Base-by-base conservation (phyloP, 2,113 vertebrate genomes). In the Jacana jacana region DNA sequence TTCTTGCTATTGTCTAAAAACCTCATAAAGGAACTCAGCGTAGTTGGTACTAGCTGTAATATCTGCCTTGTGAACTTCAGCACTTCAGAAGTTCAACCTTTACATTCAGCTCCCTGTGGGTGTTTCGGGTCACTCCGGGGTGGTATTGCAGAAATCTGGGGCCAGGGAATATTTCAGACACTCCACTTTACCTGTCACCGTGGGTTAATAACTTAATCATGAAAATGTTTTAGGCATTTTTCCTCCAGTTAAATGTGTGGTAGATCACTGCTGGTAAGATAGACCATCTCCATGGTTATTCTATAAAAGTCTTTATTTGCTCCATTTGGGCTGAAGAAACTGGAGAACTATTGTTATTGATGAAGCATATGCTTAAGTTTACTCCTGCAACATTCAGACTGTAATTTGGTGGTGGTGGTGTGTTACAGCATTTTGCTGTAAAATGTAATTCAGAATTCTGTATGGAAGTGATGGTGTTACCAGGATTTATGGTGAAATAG, bases 331-430 rank as follows among this genome's bases (percentile, higher is more conserved):
- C 24, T 60, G 79, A 91, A 78, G 51, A 83, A 91, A 60, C 42
- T 9, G 24, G 44, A 91, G 37, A 83, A 14, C 35, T 80, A 0
- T 55, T 89, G 17, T 40, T 89, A 15, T 11, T 88, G 9, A 77
- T 90, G 24, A 57, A 17, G 11, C 33, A 37, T 61, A 10, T 54
- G 23, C 71, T 66, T 37, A 60, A 61, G 37, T 61, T 93, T 68
- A 57, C 11, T 95, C 27, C 60, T 87, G 69, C 87, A 95, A 58
- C 12, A 13, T 42, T 25, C 37, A 31, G 28, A 17, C 40, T 81
- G 28, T 55, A 51, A 61, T 20, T 72, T 13, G 10, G 0, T 8
- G 33, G 13, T 20, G 12, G 1, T 1, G 13, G 20, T 1, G 7
- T 17, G 52, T 54, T 54, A 30, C 28, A 30, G 52, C 52, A 30